Evolutionary conservation across 92 coral and sea anemone species (phyloP), one percentile per base, ranked within the genome.

Genomic region (Virgularia gustaviana): DNA sequence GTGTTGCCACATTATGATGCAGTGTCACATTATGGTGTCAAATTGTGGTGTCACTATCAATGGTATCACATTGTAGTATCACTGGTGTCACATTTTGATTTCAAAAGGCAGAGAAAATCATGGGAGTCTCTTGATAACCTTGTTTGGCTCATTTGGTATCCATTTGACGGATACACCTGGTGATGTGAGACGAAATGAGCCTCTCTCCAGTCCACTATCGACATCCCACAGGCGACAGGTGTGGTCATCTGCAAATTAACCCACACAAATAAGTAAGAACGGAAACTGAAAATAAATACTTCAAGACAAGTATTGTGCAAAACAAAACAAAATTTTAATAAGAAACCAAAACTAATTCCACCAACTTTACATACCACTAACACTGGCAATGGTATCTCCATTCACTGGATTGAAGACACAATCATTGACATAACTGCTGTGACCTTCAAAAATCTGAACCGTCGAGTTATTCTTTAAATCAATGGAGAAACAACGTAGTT

Each of bases 141-240:
- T 94, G 75, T 89, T 83, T 33, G 96, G 96, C 78, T 94, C 96
- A 51, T 81, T 78, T 6, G 87, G 84, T 59, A 89, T 87, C 99
- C 96, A 94, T 32, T 76, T 65, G 23, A 89, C 99, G 59, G 96
- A 84, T 57, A 89, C 76, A 33, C 99, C 99, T 18, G 96, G 88
- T 11, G 99, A 94, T 8, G 94, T 80, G 30, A 94, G 85, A 15
- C 88, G 96, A 57, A 89, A 89, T 63, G 79, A 87, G 13, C 90
- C 84, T 70, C 83, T 94, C 41, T 89, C 87, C 52, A 71, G 81
- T 34, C 88, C 90, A 39, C 89, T 89, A 44, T 89, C 90, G 27
- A 89, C 75, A 75, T 94, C 96, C 99, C 99, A 94, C 49, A 94
- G 70, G 11, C 99, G 89, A 36, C 99, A 94, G 16, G 99, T 94